Evolutionary conservation across 2,888 invertebrate species (phyloP).

Genomic region (Phaedon cochleariae): DNA sequence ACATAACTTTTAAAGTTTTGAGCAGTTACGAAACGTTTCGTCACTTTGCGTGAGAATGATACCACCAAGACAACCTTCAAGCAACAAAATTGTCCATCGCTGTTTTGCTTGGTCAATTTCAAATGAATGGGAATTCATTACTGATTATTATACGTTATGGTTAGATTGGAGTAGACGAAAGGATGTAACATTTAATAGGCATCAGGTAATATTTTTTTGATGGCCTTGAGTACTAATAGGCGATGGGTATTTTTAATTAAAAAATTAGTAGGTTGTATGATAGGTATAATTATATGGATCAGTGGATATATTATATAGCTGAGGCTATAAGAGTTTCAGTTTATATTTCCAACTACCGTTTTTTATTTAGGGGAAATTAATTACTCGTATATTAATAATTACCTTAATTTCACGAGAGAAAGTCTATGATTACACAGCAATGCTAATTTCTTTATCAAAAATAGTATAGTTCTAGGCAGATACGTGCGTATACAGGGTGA

Average conservation of each 20-base stretch:
- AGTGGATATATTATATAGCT: not conserved
- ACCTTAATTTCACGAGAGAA: too few species aligned
- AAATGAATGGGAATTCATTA: slow-evolving; percentile 10
- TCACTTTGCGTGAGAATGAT: not conserved
- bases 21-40: too few species aligned
- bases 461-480: too few species aligned
- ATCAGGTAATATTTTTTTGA: not conserved
- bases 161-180: not conserved
- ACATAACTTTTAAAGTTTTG: too few species aligned
- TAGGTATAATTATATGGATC: not conserved
- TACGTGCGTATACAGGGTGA: too few species aligned
- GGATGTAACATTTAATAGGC: not conserved
- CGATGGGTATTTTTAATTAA: not conserved
- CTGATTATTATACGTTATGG: slow-evolving; percentile 11
- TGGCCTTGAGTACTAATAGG: not conserved
- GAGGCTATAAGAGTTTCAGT: not conserved
- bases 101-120: slow-evolving; percentile 12
- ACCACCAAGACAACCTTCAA: slow-evolving; percentile 17
- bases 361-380: too few species aligned
- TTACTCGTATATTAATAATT: too few species aligned
- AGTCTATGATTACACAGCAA: too few species aligned
- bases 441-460: too few species aligned
- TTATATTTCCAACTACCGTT: too few species aligned
- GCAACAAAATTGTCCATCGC: slow-evolving; percentile 1
- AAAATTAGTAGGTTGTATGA: not conserved